Conservation (phyloP, 1,140 invertebrate species). For the Pogonus chalceus region DNA sequence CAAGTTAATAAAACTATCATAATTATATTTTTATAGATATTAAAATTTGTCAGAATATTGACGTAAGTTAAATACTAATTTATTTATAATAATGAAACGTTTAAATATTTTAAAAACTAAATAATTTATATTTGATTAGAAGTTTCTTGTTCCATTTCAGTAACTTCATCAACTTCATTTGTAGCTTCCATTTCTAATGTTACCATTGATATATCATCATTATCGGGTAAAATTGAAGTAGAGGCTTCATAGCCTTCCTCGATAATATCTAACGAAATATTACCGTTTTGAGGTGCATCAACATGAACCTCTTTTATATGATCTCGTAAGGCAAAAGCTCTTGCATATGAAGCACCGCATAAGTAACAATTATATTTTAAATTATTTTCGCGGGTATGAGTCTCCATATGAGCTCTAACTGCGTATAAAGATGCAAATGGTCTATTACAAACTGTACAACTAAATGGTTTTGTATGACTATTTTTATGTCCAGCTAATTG, state of each 20-base stretch:
- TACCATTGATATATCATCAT: slow-evolving; percentile 12
- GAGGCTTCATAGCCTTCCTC: slow-evolving; percentile 15
- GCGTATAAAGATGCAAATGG: slow-evolving; percentile 65
- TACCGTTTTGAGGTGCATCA: slow-evolving; percentile 20
- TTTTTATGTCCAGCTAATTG: slow-evolving; percentile 66
- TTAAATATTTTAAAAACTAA: no score
- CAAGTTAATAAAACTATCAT: no score
- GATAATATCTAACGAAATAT: slow-evolving; percentile 13
- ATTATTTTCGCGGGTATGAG: slow-evolving; percentile 57
- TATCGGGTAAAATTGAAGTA: slow-evolving; percentile 12
- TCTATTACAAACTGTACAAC: slow-evolving; percentile 58
- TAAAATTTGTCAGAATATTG: no score
- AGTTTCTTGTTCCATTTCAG: no score
- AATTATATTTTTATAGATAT: no score
- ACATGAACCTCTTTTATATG: slow-evolving; percentile 53
- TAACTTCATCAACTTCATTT: background rate
- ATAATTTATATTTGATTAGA: no score
- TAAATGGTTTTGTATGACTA: slow-evolving; percentile 65
- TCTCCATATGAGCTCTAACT: slow-evolving; percentile 58
- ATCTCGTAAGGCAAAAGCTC: slow-evolving; percentile 57
- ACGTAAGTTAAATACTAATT: no score
- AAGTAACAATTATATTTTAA: slow-evolving; percentile 55
- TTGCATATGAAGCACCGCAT: slow-evolving; percentile 64
- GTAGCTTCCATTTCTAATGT: background rate
- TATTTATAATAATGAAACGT: no score